Conservation (phyloP, 2,888 invertebrate genomes). For the Odontocolon sp. region DNA sequence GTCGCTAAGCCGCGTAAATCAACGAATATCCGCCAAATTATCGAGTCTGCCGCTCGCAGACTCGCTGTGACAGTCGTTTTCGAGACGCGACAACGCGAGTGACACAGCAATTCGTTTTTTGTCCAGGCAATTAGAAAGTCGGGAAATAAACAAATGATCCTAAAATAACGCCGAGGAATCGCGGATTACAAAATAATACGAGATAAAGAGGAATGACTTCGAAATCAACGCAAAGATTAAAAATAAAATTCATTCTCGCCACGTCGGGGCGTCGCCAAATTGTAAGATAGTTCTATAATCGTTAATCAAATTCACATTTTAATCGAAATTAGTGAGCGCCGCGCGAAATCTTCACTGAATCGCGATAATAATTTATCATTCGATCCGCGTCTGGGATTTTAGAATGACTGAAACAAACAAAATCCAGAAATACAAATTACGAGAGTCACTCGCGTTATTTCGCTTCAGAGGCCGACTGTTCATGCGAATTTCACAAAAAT, state of each 20-base stretch:
- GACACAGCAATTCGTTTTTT: constrained; percentile 18
- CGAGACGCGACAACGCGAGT: constrained; percentile 34
- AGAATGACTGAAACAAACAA: constrained; percentile 20
- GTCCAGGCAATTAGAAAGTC: not conserved
- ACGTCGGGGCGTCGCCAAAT: constrained; percentile 60
- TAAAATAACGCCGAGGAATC: not conserved
- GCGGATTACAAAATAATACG: constrained; percentile 40
- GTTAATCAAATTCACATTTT: constrained; percentile 76
- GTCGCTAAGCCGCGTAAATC: constrained; percentile 22
- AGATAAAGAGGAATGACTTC: constrained; percentile 14
- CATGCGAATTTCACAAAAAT: constrained; percentile 25
- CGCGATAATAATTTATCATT: constrained; percentile 15
- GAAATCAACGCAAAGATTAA: constrained; percentile 16
- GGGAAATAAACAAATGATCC: not conserved
- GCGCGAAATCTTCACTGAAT: constrained; percentile 73
- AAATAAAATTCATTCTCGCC: constrained; percentile 39
- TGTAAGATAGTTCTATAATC: constrained; percentile 76
- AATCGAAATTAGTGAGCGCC: too few species aligned
- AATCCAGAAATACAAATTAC: constrained; percentile 2
- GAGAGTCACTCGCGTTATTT: constrained; percentile 41
- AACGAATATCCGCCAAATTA: constrained; percentile 40
- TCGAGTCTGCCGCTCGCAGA: constrained; percentile 18
- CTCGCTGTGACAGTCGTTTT: not conserved
- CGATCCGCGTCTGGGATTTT: constrained; percentile 26
- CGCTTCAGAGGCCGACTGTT: constrained; percentile 28